Base-by-base conservation (phyloP, 2,113 vertebrate genomes). In the Condylura cristata region DNA sequence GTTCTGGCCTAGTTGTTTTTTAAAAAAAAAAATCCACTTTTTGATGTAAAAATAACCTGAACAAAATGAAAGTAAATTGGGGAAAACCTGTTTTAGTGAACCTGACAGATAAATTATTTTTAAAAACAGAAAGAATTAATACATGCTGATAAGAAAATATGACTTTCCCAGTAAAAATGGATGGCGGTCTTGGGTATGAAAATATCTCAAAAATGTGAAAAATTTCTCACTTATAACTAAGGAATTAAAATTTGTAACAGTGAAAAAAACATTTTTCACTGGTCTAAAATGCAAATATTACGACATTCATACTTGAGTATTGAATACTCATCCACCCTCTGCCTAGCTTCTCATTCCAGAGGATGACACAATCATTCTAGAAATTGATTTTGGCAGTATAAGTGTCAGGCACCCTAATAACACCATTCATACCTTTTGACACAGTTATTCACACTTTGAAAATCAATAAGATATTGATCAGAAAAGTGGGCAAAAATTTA, bases 141-240 rank as follows among this genome's bases (percentile, higher is more conserved):
- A 18, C 34, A 93, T 65, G 66, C 72, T 96, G 72, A 76, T 91
- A 82, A 51, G 65, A 95, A 83, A 83, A 89, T 91, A 94, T 48
- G 18, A 65, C 30, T 83, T 94, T 95, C 32, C 17, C 18, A 87
- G 8, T 86, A 32, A 95, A 76, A 85, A 44, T 90, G 66, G 34
- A 81, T 18, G 66, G 32, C 6, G 66, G 44, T 82, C 13, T 68
- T 93, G 0, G 20, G 20, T 70, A 44, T 51, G 68, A 94, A 86
- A 75, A n/a, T 91, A 96, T 41, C n/a, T 95, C 22, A 75, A 71
- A 90, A 92, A 76, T 93, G 48, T 81, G 76, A 51, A 53, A 94
- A 94, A 46, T 34, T 61, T 3, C 68, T 93, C 48, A 46, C 82
- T 93, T 32, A 65, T 91, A 93, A 93, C 48, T 68, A 61, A 60